Evolutionary conservation across 2,888 invertebrate genomes (phyloP), one percentile per base, ranked within the genome.

Genomic region (Eucera pruinosa): DNA sequence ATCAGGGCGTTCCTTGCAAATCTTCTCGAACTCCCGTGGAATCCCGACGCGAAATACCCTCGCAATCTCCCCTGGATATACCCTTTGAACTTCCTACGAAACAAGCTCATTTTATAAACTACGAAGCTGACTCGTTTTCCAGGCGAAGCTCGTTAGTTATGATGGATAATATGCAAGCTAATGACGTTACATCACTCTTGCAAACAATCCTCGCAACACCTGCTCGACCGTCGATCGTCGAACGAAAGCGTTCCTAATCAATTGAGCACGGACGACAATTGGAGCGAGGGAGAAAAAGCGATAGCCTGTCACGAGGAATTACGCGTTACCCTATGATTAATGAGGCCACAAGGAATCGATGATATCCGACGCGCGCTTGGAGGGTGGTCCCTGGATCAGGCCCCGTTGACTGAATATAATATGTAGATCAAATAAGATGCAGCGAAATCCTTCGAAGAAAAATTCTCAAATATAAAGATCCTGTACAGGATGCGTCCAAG

Each of bases 311-410:
- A 60, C 60, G 47, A n/a, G 47, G 45, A 54, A 75, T 75, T 65
- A 75, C 65, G 60, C 64, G 72, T 60, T 54, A 41, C 18, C 48
- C 58, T 25, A 33, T 65, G 73, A 72, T 75, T 72, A 75, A 75
- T 54, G 65, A 60, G 60, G 58, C 20, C 58, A n/a, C n/a, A 58
- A 39, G 30, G 55, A 30, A 62, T 62, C 73, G 70, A 57, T 36
- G 70, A 57, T 61, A 62, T 41, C 50, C 64, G 72, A 64, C n/a
- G 52, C 60, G 13, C 7, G 58, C 58, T 64, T 65, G 33, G 64
- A 74, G 64, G 71, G 58, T 75, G 74, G 65, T 65, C 60, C 41
- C n/a, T 18, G 9, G 20, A 5, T 36, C 41, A 25, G 7, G 5
- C 41, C n/a, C 0, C 20, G 41, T n/a, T 23, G 3, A 30, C 27